A percentile compares a stretch with the other conserved stretches of the same genome.
These are phyloP conservation scores for Pituophis catenifer DNA, from an alignment of 2,113 vertebrate genomes.

Conservation along the genomic window DNA sequence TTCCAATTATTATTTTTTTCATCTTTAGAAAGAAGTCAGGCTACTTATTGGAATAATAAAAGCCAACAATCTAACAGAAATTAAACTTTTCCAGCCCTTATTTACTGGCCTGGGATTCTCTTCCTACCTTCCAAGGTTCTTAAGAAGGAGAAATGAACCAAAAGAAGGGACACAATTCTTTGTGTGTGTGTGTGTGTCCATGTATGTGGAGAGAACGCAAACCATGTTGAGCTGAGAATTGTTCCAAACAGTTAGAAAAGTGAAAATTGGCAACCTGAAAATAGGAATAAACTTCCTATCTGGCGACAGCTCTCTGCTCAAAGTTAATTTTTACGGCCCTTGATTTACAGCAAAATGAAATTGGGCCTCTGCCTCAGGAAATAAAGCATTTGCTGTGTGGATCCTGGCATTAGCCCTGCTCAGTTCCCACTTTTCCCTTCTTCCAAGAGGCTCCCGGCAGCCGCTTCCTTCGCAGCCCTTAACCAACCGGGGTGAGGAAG, in stretches of 20 bases:
- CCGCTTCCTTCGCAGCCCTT: conserved; percentile 4
- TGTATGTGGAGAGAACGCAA: neutral
- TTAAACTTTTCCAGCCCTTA: neutral
- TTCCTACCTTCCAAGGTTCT: neutral
- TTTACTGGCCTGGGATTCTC: neutral
- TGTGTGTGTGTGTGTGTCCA: too few species aligned
- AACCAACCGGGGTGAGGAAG: neutral
- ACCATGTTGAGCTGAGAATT: neutral
- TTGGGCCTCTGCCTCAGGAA: conserved; percentile 15
- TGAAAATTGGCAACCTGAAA: neutral
- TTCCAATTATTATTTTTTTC: neutral
- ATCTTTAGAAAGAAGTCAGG: neutral
- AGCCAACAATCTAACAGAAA: neutral
- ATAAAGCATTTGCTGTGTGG: neutral
- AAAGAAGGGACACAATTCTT: neutral
- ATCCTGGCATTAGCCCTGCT: conserved; percentile 2
- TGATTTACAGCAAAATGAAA: conserved; percentile 21
- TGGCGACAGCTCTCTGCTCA: conserved; percentile 15
- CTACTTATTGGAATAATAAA: neutral
- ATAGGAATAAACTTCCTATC: neutral
- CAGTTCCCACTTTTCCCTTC: conserved; percentile 11
- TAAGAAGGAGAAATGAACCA: neutral
- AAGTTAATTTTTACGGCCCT: conserved; percentile 21
- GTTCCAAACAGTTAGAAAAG: neutral
- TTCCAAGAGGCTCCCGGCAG: conserved; percentile 12